These are phyloP conservation scores for Xestia rhomboidea DNA, from an alignment of 2,888 invertebrate genomes.

Conservation along the genomic window DNA sequence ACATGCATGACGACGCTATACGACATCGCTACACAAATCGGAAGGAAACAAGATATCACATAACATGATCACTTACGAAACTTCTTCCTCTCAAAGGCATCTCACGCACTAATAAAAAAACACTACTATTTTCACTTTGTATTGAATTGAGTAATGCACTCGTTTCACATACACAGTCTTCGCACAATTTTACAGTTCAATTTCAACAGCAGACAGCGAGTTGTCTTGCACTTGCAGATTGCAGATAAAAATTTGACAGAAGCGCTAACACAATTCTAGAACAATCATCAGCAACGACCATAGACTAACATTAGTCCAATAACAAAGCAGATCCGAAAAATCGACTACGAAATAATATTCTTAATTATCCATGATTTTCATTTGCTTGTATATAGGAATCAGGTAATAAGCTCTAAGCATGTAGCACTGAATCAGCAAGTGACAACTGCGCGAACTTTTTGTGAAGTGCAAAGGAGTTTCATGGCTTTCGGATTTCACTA, in stretches of 20 bases:
- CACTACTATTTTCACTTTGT: slow-evolving; percentile 63
- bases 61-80: slow-evolving; percentile 83
- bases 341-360: neutral
- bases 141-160: slow-evolving; percentile 47
- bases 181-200: slow-evolving; percentile 61
- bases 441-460: neutral
- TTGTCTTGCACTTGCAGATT: slow-evolving; percentile 55
- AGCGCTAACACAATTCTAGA: slow-evolving; percentile 78
- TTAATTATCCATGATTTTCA: too few relatives aligned
- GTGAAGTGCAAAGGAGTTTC: too few relatives aligned
- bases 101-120: slow-evolving; percentile 76
- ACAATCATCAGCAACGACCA: slow-evolving; percentile 74
- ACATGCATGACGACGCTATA: slow-evolving; percentile 70
- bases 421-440: neutral
- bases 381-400: too few relatives aligned
- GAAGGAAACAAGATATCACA: slow-evolving; percentile 69
- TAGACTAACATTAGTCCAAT: slow-evolving; percentile 5
- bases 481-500: too few relatives aligned
- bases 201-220: slow-evolving; percentile 49
- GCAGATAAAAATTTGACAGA: slow-evolving; percentile 73
- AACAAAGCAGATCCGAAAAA: neutral
- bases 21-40: slow-evolving; percentile 59
- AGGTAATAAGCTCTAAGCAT: neutral
- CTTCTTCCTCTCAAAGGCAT: slow-evolving; percentile 87
- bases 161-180: slow-evolving; percentile 66